Conservation (phyloP, 2,797 vertebrate genomes). For the Phrynocephalus forsythii region DNA sequence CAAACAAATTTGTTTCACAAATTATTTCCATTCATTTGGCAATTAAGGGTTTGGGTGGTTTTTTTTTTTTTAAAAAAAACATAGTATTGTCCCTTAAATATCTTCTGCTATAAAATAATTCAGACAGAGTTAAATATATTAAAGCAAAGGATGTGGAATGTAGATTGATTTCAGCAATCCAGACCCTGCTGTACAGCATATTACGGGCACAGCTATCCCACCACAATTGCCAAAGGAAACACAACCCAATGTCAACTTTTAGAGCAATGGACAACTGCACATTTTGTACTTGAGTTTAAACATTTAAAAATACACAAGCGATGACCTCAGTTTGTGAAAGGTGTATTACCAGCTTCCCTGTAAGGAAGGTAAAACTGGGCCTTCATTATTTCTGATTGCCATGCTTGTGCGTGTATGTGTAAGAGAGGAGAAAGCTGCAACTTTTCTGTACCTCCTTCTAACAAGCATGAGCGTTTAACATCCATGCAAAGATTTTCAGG, state of each 20-base stretch:
- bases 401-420: no score
- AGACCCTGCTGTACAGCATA: background rate
- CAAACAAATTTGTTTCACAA: background rate
- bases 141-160: slow-evolving; percentile 38
- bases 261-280: background rate
- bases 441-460: no score
- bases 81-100: slow-evolving; percentile 56
- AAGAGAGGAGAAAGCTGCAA: no score
- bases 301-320: background rate
- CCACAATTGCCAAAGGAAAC: background rate
- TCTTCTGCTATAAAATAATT: slow-evolving; percentile 57
- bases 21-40: slow-evolving; percentile 56
- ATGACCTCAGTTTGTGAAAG: background rate
- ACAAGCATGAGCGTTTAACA: no score
- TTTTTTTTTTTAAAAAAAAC: slow-evolving; percentile 27
- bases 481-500: no score
- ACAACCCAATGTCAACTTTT: background rate
- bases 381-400: no score
- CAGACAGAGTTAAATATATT: slow-evolving; percentile 57
- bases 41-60: slow-evolving; percentile 25
- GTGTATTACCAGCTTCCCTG: background rate
- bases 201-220: background rate
- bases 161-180: background rate
- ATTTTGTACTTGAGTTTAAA: background rate
- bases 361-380: no score